Percentiles rank a stretch among this genome's conserved stretches.
These are phyloP conservation scores for Eristalinus aeneus DNA, from an alignment of 2,888 invertebrate genomes.

Conservation along the genomic window DNA sequence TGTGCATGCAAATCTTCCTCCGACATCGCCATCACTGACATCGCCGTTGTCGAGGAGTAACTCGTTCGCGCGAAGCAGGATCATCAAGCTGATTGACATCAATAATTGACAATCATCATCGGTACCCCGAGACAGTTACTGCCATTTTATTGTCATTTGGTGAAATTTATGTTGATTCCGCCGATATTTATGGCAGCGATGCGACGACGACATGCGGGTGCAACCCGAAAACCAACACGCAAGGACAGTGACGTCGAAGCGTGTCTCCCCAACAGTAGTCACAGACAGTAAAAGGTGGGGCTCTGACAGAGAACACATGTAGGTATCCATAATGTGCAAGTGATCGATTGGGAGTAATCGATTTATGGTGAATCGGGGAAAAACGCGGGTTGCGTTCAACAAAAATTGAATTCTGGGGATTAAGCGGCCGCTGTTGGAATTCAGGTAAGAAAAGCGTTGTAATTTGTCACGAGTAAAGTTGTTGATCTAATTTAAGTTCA, in stretches of 20 bases:
- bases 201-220: not conserved
- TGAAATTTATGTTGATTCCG: slow-evolving; percentile 72
- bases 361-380: slow-evolving; percentile 58
- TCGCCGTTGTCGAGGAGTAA: not conserved
- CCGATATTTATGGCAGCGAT: slow-evolving; percentile 71
- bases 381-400: slow-evolving; percentile 32
- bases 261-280: not conserved
- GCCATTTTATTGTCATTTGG: slow-evolving; percentile 72
- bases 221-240: not conserved
- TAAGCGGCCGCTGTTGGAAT: slow-evolving; percentile 29
- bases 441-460: slow-evolving; percentile 13
- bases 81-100: slow-evolving; percentile 69
- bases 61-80: slow-evolving; percentile 40
- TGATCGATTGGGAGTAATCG: slow-evolving; percentile 69
- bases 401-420: slow-evolving; percentile 12
- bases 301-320: slow-evolving; percentile 66
- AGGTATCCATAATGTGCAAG: slow-evolving; percentile 69
- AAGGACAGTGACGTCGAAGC: not conserved
- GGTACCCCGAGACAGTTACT: slow-evolving; percentile 70
- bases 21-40: not conserved
- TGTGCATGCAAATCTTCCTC: not conserved
- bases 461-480: slow-evolving; percentile 12
- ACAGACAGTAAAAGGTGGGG: slow-evolving; percentile 49
- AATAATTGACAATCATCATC: slow-evolving; percentile 71
- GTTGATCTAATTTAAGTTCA: too few relatives aligned